phyloP scores from a whole-genome alignment of 2,797 vertebrate genomes.

The Chelmon rostratus region DNA sequence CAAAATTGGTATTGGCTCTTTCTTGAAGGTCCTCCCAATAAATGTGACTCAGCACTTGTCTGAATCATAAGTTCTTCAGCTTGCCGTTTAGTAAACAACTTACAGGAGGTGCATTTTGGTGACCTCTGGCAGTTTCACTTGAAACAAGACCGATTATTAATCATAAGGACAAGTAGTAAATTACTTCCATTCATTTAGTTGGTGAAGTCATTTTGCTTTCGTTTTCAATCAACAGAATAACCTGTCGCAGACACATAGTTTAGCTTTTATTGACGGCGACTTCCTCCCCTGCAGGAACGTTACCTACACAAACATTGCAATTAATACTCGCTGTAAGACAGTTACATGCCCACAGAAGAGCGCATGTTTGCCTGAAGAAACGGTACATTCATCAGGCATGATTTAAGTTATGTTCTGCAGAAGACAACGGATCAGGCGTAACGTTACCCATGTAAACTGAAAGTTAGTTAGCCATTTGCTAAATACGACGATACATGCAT shows the following conservation, averaged over 20 bases:
- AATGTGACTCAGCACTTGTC: background rate
- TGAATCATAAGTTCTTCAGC: background rate
- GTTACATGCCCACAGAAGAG: fast-evolving
- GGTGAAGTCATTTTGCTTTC: background rate
- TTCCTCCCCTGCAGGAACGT: background rate
- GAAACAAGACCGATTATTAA: background rate
- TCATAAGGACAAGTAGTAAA: background rate
- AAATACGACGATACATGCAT: background rate
- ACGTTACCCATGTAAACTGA: background rate
- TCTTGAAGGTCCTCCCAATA: background rate
- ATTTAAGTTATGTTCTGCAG: background rate
- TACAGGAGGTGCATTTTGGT: background rate
- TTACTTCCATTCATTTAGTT: background rate
- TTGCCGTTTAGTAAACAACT: background rate
- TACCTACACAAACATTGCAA: background rate
- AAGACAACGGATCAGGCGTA: background rate
- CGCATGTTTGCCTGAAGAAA: background rate
- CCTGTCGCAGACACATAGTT: too few species aligned
- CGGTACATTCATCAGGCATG: fast-evolving
- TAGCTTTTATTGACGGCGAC: background rate
- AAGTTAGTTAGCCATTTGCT: background rate
- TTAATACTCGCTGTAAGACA: background rate
- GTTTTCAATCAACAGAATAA: background rate
- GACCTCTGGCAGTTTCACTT: background rate
- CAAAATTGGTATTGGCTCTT: too few species aligned